These are phyloP conservation scores for Trichopria drosophilae DNA, from an alignment of 2,888 invertebrate genomes.

Conservation along the genomic window DNA sequence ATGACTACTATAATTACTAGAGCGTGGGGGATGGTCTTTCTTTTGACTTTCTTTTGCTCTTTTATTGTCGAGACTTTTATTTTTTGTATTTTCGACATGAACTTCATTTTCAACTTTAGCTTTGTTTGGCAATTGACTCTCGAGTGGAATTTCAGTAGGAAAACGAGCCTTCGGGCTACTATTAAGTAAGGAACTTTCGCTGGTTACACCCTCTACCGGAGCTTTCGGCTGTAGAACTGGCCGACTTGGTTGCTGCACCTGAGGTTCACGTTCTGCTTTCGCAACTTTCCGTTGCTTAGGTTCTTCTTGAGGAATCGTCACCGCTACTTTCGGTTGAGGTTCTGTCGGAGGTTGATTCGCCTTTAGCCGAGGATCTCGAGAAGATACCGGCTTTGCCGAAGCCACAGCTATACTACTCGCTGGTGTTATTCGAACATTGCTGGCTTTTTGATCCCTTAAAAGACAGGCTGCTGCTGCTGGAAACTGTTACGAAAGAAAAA, in stretches of 20 bases:
- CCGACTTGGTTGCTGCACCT: background rate
- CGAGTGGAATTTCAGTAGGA: too few relatives aligned
- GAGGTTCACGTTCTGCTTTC: too few relatives aligned
- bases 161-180: constrained; percentile 16
- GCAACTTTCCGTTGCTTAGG: too few relatives aligned
- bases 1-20: constrained; percentile 26
- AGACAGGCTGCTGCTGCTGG: constrained; percentile 49
- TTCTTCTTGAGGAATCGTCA: constrained; percentile 14
- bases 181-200: constrained; percentile 14
- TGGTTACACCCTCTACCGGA: too few relatives aligned
- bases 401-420: constrained; percentile 62
- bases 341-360: constrained; percentile 21
- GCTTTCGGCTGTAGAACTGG: background rate
- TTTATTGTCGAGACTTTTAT: constrained; percentile 28
- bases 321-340: constrained; percentile 7
- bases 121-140: too few relatives aligned
- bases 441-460: constrained; percentile 47
- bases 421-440: constrained; percentile 62
- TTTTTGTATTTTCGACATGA: constrained; percentile 12
- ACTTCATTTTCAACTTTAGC: too few relatives aligned
- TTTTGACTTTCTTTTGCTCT: constrained; percentile 43
- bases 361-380: constrained; percentile 54
- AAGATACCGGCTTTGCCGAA: constrained; percentile 55
- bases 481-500: constrained; percentile 41
- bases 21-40: constrained; percentile 41